Evolutionary conservation across 2,888 invertebrate species (phyloP), one percentile per base, ranked within the genome.

Genomic region (Mythimna lalbum): DNA sequence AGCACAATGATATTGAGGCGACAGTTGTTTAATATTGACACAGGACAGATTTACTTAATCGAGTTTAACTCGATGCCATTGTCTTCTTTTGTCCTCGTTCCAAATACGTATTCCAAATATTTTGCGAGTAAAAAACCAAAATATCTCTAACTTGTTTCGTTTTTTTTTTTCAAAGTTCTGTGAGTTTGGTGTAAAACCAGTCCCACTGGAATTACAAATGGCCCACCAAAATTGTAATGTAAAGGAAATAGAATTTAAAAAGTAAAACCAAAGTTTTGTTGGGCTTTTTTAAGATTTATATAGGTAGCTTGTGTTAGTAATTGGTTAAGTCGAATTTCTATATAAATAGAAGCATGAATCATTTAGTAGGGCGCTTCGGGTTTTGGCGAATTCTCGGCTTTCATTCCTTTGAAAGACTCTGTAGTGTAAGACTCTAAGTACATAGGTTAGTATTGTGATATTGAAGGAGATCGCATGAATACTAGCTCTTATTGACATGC

Each of bases 11-110:
- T 55, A 67, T 60, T 65, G 56, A 59, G 43, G 56, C 57, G 55
- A 43, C 43, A 77, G 63, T 82, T 63, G 63, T 70, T 69, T 65
- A 80, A 80, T 80, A 83, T 76, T 80, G 80, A 79, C 68, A 59
- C 63, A 62, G 67, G 71, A 70, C 73, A 73, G 80, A 64, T 83
- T 81, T 80, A 68, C 67, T 73, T 80, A 76, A 76, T 80, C 69
- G 67, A 73, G 67, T 80, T 80, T 69, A 59, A 69, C 64, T 70
- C 49, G 21, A 9, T 49, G 64, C 56, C 56, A 69, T 76, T 83
- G 69, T 73, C 52, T 57, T 57, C 52, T 62, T 82, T 78, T 68
- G 63, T 81, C 63, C 73, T 63, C 39, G 57, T 62, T 69, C n/a
- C 36, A 69, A 81, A 78, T 63, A 31, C 63, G 78, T 81, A 17